These are phyloP conservation scores for Crotalus tigris DNA, from an alignment of 2,113 vertebrate genomes.

Conservation along the genomic window DNA sequence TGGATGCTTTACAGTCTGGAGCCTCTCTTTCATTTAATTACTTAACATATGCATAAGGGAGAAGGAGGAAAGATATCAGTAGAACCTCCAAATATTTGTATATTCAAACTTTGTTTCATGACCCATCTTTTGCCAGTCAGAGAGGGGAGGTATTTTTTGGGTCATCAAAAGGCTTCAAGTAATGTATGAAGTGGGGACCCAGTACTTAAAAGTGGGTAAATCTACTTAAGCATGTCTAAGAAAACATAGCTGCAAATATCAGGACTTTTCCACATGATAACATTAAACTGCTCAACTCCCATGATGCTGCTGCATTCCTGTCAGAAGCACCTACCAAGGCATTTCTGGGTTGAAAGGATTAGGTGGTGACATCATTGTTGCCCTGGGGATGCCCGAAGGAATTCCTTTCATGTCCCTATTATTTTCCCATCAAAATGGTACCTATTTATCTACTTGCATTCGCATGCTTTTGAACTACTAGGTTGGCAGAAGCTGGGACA, in stretches of 20 bases:
- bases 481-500: too few relatives aligned
- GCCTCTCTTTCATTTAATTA: neutral
- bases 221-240: neutral
- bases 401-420: too few relatives aligned
- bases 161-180: neutral
- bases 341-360: too few relatives aligned
- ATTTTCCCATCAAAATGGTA: too few relatives aligned
- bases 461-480: too few relatives aligned
- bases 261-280: too few relatives aligned
- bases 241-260: neutral
- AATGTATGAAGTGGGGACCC: neutral
- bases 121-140: neutral
- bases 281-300: too few relatives aligned
- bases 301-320: too few relatives aligned
- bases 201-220: neutral
- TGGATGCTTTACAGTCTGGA: neutral
- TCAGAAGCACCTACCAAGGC: too few relatives aligned
- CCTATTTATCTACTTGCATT: too few relatives aligned
- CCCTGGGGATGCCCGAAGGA: too few relatives aligned
- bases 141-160: neutral
- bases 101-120: neutral
- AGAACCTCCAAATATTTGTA: neutral
- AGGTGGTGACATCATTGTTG: too few relatives aligned
- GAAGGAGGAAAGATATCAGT: neutral
- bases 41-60: neutral